A percentile compares a stretch with the other conserved stretches of the same genome.
These are phyloP conservation scores for Drosophila tani DNA, from an alignment of 1,140 invertebrate species.

Conservation along the genomic window DNA sequence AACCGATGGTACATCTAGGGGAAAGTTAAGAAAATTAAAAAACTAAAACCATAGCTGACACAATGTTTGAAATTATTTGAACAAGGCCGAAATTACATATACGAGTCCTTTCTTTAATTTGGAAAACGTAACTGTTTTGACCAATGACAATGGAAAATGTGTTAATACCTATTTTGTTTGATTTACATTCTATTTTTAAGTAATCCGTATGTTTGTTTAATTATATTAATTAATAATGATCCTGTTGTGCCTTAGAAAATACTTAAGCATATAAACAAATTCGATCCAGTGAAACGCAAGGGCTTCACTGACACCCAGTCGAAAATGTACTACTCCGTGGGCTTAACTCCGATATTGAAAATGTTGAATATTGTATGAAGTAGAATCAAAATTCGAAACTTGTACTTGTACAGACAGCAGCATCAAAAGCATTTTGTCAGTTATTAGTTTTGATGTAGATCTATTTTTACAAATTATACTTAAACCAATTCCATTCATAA, in stretches of 20 bases:
- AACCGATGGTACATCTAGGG: constrained; percentile 44
- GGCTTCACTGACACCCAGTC: constrained; percentile 10
- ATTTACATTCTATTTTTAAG: constrained; percentile 71
- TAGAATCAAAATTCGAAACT: constrained; percentile 63
- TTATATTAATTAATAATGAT: constrained; percentile 63
- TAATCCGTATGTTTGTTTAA: constrained; percentile 76
- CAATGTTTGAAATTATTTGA: constrained; percentile 81
- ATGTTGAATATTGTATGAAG: constrained; percentile 41
- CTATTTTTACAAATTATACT: constrained; percentile 41
- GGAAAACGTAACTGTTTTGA: constrained; percentile 53
- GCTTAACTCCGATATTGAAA: constrained; percentile 38
- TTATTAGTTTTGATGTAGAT: constrained; percentile 76
- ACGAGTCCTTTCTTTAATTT: constrained; percentile 38
- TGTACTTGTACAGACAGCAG: constrained; percentile 83
- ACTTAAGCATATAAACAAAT: constrained; percentile 49
- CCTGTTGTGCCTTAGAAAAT: constrained; percentile 49
- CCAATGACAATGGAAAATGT: constrained; percentile 44
- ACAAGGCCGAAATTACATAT: constrained; percentile 42
- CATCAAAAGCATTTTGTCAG: constrained; percentile 86
- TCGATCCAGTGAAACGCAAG: constrained; percentile 27
- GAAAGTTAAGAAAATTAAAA: constrained; percentile 44
- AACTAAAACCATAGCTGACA: constrained; percentile 84
- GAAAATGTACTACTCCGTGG: constrained; percentile 43
- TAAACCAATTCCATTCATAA: constrained; percentile 73
- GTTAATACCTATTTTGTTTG: constrained; percentile 80